A percentile compares a stretch with the other conserved stretches of the same genome.
phyloP scores from a whole-genome alignment of 2,888 invertebrate genomes.

The Ectemnius lituratus region DNA sequence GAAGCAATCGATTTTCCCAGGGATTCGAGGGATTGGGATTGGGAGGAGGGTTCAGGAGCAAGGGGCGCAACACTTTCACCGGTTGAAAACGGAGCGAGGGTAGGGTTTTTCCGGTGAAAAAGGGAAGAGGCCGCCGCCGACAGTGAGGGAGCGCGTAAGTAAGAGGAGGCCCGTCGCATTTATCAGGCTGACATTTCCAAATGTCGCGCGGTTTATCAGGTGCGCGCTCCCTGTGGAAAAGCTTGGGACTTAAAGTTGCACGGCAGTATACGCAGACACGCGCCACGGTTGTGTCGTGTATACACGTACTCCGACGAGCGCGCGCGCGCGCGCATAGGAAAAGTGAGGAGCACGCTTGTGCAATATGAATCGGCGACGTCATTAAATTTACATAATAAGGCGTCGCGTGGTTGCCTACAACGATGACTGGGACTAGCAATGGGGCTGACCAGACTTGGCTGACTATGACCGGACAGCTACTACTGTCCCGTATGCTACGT shows the following conservation, averaged over 20 bases:
- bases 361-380: conserved; percentile 56
- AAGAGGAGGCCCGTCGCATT: conserved; percentile 50
- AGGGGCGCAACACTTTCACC: conserved; percentile 54
- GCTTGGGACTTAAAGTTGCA: conserved; percentile 32
- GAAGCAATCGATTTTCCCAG: conserved; percentile 39
- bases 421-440: conserved; percentile 22
- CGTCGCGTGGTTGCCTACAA: conserved; percentile 60
- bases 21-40: too few relatives aligned
- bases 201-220: conserved; percentile 67
- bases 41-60: too few relatives aligned
- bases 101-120: conserved; percentile 21
- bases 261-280: too few relatives aligned
- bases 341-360: conserved; percentile 34
- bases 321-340: not conserved
- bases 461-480: conserved; percentile 9
- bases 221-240: conserved; percentile 43
- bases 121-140: not conserved
- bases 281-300: too few relatives aligned
- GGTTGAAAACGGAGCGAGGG: conserved; percentile 16
- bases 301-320: not conserved
- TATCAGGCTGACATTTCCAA: conserved; percentile 69
- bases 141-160: not conserved
- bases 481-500: conserved; percentile 12
- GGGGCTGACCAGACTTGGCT: conserved; percentile 2
- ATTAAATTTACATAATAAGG: conserved; percentile 75